Evolutionary conservation across 2,797 vertebrate species (phyloP), one percentile per base, ranked within the genome.

Genomic region (Benthosema pterotum): DNA sequence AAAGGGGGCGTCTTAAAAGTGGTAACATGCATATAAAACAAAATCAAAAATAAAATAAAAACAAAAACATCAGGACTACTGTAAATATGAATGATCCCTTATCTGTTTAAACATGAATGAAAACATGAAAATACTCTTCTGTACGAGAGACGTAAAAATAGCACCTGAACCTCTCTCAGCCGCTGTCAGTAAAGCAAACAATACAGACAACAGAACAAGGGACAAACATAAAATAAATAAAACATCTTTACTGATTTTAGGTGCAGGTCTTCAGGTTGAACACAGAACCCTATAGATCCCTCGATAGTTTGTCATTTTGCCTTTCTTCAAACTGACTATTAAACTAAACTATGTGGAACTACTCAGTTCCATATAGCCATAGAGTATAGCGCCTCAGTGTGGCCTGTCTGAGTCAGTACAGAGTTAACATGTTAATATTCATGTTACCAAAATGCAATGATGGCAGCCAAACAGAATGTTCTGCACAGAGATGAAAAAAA

Each of bases 11-110:
- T 94, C 81, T 92, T 87, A 60, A 47, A 93, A 89, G 91, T 89
- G 91, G 92, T 94, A 93, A 82, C 92, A 95, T 94, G 94, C 91
- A 95, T 92, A 93, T 89, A 89, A 91, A 91, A 86, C 82, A 87
- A 81, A 28, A 18, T 83, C 93, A 89, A 91, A 90, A 86, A 82
- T 81, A 87, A 81, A 28, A 18, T 83, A 93, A 89, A 91, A 90
- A 86, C 81, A 87, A 81, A 28, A 22, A 83, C 78, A 62, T 72
- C 66, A 58, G 78, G 71, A 71, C 72, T 64, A 88, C 80, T 75
- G 74, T 79, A 73, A 78, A 25, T 72, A 67, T 65, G 61, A 92
- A 92, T 86, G 22, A 74, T 75, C 63, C 72, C 63, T 67, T 50
- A 78, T 76, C 52, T 75, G 87, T 57, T 75, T 63, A 52, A 83